phyloP scores from a whole-genome alignment of 2,888 invertebrate genomes.

The Pachydiplax longipennis region DNA sequence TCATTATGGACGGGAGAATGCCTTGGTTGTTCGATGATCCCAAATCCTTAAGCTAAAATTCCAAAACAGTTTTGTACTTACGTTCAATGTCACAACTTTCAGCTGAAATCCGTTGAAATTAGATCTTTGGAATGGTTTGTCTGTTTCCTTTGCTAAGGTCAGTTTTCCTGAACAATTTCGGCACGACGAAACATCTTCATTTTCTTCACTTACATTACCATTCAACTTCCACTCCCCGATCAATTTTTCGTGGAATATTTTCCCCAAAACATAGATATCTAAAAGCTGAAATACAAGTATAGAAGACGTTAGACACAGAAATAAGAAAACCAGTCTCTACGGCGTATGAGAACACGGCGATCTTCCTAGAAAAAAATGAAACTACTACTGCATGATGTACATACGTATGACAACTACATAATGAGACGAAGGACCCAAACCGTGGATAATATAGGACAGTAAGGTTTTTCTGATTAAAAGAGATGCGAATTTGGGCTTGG shows the following conservation, averaged over 20 bases:
- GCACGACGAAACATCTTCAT: too few species aligned
- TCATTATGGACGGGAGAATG: too few species aligned
- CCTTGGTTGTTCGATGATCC: not conserved
- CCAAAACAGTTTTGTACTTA: not conserved
- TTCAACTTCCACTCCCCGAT: not conserved
- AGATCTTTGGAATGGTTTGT: not conserved
- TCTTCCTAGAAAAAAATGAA: too few species aligned
- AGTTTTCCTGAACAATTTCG: not conserved
- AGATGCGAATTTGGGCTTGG: too few species aligned
- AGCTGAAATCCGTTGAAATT: slow-evolving; percentile 12
- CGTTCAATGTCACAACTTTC: not conserved
- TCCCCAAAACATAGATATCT: not conserved
- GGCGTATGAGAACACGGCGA: too few species aligned
- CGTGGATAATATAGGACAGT: too few species aligned
- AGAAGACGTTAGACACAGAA: too few species aligned
- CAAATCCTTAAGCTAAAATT: not conserved
- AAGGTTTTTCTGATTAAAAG: too few species aligned
- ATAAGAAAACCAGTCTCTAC: too few species aligned
- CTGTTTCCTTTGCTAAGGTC: not conserved
- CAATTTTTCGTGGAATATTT: not conserved
- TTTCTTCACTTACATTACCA: not conserved
- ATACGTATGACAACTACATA: too few species aligned
- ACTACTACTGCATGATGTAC: too few species aligned
- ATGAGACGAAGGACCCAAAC: too few species aligned
- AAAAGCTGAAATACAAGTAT: not conserved